phyloP scores from a whole-genome alignment of 2,888 invertebrate genomes.

The Allolobophora icterica region DNA sequence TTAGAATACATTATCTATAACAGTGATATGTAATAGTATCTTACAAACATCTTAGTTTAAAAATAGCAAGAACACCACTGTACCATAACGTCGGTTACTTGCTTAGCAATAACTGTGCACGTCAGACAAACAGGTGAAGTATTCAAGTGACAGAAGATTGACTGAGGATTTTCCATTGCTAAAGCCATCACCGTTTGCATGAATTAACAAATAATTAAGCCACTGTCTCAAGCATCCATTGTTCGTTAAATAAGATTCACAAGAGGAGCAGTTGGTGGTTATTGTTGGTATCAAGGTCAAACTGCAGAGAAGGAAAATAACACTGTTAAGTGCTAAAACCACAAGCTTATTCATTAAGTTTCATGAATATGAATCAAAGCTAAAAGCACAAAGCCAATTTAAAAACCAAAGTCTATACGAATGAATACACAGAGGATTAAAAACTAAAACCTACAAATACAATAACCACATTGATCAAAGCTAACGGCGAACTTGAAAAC shows the following conservation, averaged over 20 bases:
- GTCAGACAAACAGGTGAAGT: slow-evolving; percentile 22
- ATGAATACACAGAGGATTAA: slow-evolving; percentile 25
- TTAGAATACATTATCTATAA: slow-evolving; percentile 28
- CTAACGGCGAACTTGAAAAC: slow-evolving; percentile 13
- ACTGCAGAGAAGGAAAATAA: neutral
- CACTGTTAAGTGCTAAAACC: neutral
- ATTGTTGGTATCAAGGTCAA: neutral
- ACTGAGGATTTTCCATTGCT: neutral
- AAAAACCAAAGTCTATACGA: slow-evolving; percentile 21
- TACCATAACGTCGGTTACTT: neutral
- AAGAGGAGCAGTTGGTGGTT: neutral
- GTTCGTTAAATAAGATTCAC: neutral
- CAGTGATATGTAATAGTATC: slow-evolving; percentile 28
- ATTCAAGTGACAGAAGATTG: slow-evolving; percentile 24
- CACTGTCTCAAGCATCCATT: neutral
- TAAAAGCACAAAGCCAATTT: slow-evolving; percentile 21
- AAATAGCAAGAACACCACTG: slow-evolving; percentile 29
- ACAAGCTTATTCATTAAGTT: neutral
- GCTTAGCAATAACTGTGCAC: slow-evolving; percentile 22
- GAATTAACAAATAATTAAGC: slow-evolving; percentile 17
- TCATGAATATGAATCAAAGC: slow-evolving; percentile 4
- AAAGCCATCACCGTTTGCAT: slow-evolving; percentile 3
- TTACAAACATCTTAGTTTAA: slow-evolving; percentile 29
- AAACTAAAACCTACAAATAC: slow-evolving; percentile 24
- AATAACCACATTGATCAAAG: slow-evolving; percentile 24